Base-by-base conservation (phyloP, 2,113 vertebrate species). In the Acanthochromis polyacanthus region DNA sequence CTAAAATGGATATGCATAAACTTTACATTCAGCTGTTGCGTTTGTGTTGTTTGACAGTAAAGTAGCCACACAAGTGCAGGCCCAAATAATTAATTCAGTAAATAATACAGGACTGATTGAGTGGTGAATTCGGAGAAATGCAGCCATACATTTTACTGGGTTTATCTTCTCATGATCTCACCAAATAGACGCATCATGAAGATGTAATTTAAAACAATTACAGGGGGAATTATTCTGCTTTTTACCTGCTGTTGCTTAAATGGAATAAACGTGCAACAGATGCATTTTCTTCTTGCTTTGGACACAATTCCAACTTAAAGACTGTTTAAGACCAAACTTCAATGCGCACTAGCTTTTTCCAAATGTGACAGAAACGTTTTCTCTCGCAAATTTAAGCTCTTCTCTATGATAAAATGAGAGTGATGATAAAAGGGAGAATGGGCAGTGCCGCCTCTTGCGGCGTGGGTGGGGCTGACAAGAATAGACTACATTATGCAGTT, bases 401-500 rank as follows among this genome's bases (percentile, higher is more conserved):
- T 81, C 81, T 82, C 83, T 63, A 85, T 90, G 90, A 92, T 92
- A 91, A 93, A 90, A 90, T 88, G 94, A 95, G 94, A 95, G 94
- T 94, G 96, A 96, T 96, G 96, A 94, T 95, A 85, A 94, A 95
- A 93, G 96, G 93, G 91, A 93, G 94, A 94, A 93, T 94, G 95
- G 95, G 96, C 95, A 92, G 94, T 91, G 91, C 93, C 94, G 95
- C 95, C 95, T 91, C 96, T 96, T 94, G 96, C 96, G 95, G 97
- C 95, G 97, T 97, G 97, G 98, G 97, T 98, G 98, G 97, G 97
- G 97, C 95, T 95, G 97, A 96, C 96, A 96, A 97, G 96, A 98
- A 97, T 97, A 95, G 96, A 97, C 96, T 97, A 96, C 97, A 98
- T 99, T 99, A 97, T 99, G 97, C 97, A 97, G 97, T 97, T 97